Evolutionary conservation across 2,888 invertebrate species (phyloP).

Genomic region (Ypsolopha sequella): DNA sequence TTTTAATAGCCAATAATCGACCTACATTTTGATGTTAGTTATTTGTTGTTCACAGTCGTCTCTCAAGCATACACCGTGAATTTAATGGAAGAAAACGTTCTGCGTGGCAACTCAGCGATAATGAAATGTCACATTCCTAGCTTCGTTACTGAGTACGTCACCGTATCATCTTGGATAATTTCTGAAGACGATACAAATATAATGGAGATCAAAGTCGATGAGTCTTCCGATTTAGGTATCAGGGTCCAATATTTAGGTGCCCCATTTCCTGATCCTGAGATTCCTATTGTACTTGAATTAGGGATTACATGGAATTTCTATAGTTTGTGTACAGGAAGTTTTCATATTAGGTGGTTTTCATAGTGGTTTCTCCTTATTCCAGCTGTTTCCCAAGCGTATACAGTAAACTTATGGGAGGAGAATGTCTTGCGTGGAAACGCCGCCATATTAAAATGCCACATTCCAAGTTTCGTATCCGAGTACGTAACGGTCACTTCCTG

Average conservation of each 20-base stretch:
- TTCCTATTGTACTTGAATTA: not conserved
- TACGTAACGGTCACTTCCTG: slow-evolving; percentile 89
- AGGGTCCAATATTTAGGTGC: not conserved
- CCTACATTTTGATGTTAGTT: not conserved
- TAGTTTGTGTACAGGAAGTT: not conserved
- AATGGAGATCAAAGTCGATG: slow-evolving; percentile 46
- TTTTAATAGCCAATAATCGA: not conserved
- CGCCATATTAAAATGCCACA: slow-evolving; percentile 92
- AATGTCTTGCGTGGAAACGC: slow-evolving; percentile 91
- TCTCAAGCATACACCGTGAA: slow-evolving; percentile 84
- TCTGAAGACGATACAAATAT: slow-evolving; percentile 75
- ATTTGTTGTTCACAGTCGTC: slow-evolving; percentile 72
- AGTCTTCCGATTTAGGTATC: slow-evolving; percentile 46
- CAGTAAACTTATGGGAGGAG: slow-evolving; percentile 93
- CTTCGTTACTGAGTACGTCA: slow-evolving; percentile 83
- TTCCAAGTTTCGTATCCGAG: slow-evolving; percentile 93
- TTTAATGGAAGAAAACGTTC: slow-evolving; percentile 83
- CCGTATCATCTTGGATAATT: slow-evolving; percentile 79
- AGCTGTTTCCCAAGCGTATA: slow-evolving; percentile 92
- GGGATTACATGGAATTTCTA: not conserved
- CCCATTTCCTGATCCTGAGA: not conserved
- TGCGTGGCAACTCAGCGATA: slow-evolving; percentile 82
- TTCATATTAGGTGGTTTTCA: not conserved
- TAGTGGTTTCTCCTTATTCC: slow-evolving; percentile 41
- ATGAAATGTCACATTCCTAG: slow-evolving; percentile 86